A percentile compares a stretch with the other conserved stretches of the same genome.
Evolutionary conservation across 92 coral and sea anemone genomes (phyloP).

Genomic region (Blastomussa wellsi): DNA sequence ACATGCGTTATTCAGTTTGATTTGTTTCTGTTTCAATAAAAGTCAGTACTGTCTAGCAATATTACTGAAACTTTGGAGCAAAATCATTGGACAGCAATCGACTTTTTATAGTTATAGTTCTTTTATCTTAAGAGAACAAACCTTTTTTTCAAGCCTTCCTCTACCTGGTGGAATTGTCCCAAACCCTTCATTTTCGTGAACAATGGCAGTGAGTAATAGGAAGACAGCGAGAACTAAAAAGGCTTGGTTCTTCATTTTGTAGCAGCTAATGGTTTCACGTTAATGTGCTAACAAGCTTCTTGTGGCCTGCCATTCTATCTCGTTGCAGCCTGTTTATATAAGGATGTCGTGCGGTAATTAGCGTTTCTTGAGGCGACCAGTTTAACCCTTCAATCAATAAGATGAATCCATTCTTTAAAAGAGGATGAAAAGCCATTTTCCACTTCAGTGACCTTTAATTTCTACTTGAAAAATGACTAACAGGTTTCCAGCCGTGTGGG

Average conservation of each 20-base stretch:
- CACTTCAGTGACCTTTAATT: too few species aligned
- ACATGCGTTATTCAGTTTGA: too few species aligned
- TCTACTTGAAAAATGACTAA: too few species aligned
- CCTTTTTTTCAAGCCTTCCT: background rate
- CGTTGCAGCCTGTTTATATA: background rate
- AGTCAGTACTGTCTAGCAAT: background rate
- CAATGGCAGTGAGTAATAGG: background rate
- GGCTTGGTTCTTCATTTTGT: conserved; percentile 12
- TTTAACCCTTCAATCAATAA: too few species aligned
- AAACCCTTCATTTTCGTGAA: background rate
- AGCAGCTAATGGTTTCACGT: background rate
- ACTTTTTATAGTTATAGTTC: too few species aligned
- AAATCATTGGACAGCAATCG: too few species aligned
- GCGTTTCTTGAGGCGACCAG: background rate
- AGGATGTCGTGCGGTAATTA: background rate
- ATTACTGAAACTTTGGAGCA: background rate
- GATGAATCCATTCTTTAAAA: too few species aligned
- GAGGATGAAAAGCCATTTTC: too few species aligned
- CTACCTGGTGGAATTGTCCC: background rate
- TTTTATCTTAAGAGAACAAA: background rate
- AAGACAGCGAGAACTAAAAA: background rate
- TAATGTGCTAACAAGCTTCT: background rate
- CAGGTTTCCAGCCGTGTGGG: too few species aligned
- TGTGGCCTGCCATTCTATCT: too few species aligned
- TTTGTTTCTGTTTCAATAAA: too few species aligned